phyloP scores from a whole-genome alignment of 2,888 invertebrate species.

The Oxyteleia sp. region DNA sequence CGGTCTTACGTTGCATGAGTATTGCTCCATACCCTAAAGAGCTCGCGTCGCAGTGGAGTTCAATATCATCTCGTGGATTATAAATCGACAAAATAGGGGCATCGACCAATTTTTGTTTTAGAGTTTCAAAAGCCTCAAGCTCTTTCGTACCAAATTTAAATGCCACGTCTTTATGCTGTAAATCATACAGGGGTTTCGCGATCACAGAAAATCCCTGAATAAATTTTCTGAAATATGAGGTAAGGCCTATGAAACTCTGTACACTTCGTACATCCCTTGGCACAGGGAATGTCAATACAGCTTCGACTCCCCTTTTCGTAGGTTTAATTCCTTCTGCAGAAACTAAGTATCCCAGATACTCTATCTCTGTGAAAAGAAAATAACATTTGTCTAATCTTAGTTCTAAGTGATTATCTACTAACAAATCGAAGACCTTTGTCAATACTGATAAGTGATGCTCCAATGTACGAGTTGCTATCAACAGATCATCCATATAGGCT shows the following conservation, averaged over 20 bases:
- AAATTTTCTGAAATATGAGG: constrained; percentile 79
- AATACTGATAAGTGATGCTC: constrained; percentile 24
- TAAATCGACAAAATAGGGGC: constrained; percentile 80
- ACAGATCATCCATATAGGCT: constrained; percentile 64
- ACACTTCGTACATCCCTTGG: constrained; percentile 70
- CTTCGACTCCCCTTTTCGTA: constrained; percentile 68
- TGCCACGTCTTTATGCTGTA: constrained; percentile 63
- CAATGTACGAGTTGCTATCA: no score
- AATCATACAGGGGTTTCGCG: constrained; percentile 80
- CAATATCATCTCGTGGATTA: constrained; percentile 79
- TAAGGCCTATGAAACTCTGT: constrained; percentile 78
- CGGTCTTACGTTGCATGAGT: constrained; percentile 79
- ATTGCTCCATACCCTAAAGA: constrained; percentile 79
- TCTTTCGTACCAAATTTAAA: constrained; percentile 77
- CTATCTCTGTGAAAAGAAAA: constrained; percentile 71
- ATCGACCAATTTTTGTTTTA: constrained; percentile 71
- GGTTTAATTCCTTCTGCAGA: constrained; percentile 70
- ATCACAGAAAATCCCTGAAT: constrained; percentile 73
- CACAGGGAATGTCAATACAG: constrained; percentile 75
- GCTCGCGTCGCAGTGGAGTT: constrained; percentile 84
- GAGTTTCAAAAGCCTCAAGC: constrained; percentile 73
- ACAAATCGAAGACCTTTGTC: constrained; percentile 37
- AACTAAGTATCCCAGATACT: constrained; percentile 76
- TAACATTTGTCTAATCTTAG: constrained; percentile 73
- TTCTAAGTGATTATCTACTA: constrained; percentile 51